Evolutionary conservation across 2,797 vertebrate species (phyloP), one percentile per base, ranked within the genome.

Genomic region (Crenichthys baileyi): DNA sequence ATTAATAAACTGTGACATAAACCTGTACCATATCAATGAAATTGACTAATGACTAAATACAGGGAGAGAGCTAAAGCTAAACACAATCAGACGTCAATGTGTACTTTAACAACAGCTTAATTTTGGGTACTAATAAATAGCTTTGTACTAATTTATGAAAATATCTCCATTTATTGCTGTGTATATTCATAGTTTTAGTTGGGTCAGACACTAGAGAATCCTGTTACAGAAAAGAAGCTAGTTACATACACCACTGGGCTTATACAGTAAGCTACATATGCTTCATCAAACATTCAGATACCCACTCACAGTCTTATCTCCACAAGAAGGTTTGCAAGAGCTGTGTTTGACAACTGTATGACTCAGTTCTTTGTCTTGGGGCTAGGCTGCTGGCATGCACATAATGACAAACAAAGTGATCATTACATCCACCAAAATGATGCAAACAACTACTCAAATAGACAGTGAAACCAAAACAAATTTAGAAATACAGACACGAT

Each of bases 401-500:
- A 90, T 84, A 88, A 81, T 60, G 73, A 84, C 78, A 90, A 89
- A 89, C 85, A 89, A 77, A 73, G 73, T 90, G 73, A 88, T 83
- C 86, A 92, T 84, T 85, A 72, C 70, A 76, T 72, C 71, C 55
- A 77, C 36, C 72, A 72, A 82, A 80, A 84, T 85, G 29, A 83
- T 80, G 88, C 76, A 82, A 78, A 72, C 80, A 81, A 70, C 51
- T 75, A 61, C 71, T 81, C 4, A 67, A 72, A 89, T 86, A 72
- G 63, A 85, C 63, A 77, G 80, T 68, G 58, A 71, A 68, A 80
- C 78, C 71, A 83, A 50, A 80, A 81, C 61, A 73, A 76, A 83
- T 13, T 18, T 50, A 46, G 44, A 26, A 39, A 70, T 2, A 46
- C 46, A 78, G 48, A 58, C 7, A 41, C 74, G 56, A 41, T 22